Evolutionary conservation across 2,888 invertebrate genomes (phyloP).

Genomic region (Eupithecia subfuscata): DNA sequence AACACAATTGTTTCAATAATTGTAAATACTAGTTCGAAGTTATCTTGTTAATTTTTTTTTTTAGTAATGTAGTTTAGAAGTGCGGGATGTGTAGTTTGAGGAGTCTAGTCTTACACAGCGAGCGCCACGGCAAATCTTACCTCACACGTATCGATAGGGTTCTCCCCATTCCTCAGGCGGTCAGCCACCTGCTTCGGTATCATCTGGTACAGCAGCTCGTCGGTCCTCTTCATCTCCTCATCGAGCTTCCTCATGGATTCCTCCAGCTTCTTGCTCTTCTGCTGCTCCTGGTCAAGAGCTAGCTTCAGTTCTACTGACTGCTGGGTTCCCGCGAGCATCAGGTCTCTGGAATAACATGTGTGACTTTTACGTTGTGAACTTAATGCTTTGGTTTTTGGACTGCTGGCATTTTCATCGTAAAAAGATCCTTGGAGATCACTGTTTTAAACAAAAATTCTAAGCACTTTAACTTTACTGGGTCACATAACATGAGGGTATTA

Average conservation of each 20-base stretch:
- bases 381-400: neutral
- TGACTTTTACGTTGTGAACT: neutral
- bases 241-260: constrained; percentile 98
- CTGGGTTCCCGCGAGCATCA: constrained; percentile 98
- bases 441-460: too few species aligned
- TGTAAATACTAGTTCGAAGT: too few species aligned
- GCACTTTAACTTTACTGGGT: too few species aligned
- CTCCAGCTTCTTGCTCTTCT: constrained; percentile 97
- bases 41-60: too few species aligned
- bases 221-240: constrained; percentile 97
- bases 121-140: constrained; percentile 79
- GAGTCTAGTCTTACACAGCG: too few species aligned
- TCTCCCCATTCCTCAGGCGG: constrained; percentile 95
- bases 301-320: constrained; percentile 98
- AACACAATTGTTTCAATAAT: too few species aligned
- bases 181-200: constrained; percentile 99
- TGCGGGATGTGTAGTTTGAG: too few species aligned
- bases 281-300: constrained; percentile 97
- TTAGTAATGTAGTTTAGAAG: too few species aligned
- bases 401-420: neutral
- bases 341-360: constrained; percentile 85
- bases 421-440: neutral
- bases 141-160: constrained; percentile 98
- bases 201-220: constrained; percentile 98
- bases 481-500: too few species aligned